These are phyloP conservation scores for Strigops habroptila DNA, from an alignment of 2,113 vertebrate genomes.

Conservation along the genomic window DNA sequence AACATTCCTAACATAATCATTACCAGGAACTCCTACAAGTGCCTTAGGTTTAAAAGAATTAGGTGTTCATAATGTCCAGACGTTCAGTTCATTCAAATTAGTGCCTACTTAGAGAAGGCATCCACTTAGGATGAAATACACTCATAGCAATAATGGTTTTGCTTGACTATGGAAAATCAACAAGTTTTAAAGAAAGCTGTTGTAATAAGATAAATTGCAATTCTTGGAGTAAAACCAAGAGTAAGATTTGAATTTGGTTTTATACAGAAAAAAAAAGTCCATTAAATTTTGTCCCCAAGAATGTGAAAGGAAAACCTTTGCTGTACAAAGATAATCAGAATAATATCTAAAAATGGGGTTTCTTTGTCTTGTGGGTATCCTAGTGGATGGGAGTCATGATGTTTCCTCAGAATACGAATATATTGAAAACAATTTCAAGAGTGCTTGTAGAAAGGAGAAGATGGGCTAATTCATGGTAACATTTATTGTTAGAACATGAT, in stretches of 20 bases:
- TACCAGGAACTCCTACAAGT: background rate
- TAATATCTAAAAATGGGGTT: rapidly evolving
- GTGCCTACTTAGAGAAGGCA: background rate
- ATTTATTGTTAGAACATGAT: background rate
- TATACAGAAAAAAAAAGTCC: background rate
- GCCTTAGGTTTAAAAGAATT: background rate
- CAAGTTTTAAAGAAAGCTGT: background rate
- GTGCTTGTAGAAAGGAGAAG: background rate
- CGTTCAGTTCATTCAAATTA: background rate
- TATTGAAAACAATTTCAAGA: background rate
- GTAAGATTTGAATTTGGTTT: background rate
- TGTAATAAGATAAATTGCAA: background rate
- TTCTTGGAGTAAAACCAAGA: background rate
- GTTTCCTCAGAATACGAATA: background rate
- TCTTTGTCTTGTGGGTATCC: background rate
- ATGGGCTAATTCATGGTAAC: background rate
- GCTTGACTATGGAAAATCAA: background rate
- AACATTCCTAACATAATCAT: background rate
- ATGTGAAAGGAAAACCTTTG: background rate
- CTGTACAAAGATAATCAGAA: background rate
- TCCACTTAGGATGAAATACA: background rate
- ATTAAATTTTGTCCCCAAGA: background rate
- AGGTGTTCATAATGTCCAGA: background rate
- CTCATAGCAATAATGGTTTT: background rate
- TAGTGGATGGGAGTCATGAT: background rate